phyloP scores from a whole-genome alignment of 2,888 invertebrate species.

The Eucriotettix oculatus region DNA sequence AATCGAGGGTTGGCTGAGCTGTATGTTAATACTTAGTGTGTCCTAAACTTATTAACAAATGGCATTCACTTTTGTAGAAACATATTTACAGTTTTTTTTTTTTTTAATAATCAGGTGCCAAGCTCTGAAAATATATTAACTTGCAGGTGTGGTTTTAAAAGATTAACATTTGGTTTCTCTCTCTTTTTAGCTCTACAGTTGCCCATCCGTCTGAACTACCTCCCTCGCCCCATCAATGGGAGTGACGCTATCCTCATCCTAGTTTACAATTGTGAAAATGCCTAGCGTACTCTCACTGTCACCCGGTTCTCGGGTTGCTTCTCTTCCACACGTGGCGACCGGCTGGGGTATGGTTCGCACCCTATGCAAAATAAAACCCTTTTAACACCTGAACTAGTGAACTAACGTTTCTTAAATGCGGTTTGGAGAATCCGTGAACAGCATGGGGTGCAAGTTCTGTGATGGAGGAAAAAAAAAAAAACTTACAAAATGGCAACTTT shows the following conservation, averaged over 20 bases:
- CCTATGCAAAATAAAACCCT: background rate
- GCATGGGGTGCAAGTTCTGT: too few species aligned
- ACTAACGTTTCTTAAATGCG: background rate
- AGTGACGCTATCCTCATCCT: slow-evolving; percentile 37
- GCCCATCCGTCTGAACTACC: slow-evolving; percentile 97
- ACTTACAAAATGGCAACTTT: too few species aligned
- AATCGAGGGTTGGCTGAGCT: slow-evolving; percentile 2
- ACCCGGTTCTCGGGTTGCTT: slow-evolving; percentile 3
- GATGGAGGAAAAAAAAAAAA: too few species aligned
- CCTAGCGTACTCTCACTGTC: slow-evolving; percentile 2
- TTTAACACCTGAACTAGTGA: slow-evolving; percentile 1
- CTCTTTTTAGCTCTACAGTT: slow-evolving; percentile 74
- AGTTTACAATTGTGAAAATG: slow-evolving; percentile 13
- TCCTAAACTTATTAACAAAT: too few species aligned
- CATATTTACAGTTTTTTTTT: too few species aligned
- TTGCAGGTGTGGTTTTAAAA: background rate
- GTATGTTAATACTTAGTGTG: background rate
- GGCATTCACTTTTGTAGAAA: too few species aligned
- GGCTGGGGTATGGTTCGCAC: slow-evolving; percentile 1
- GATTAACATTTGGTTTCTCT: slow-evolving; percentile 5
- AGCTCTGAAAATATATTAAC: too few species aligned
- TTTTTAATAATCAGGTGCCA: too few species aligned
- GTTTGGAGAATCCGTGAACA: background rate
- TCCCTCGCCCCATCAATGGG: slow-evolving; percentile 97
- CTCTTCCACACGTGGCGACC: slow-evolving; percentile 2